Evolutionary conservation across 2,797 vertebrate genomes (phyloP), one percentile per base, ranked within the genome.

Genomic region (Enteromius radiatus): DNA sequence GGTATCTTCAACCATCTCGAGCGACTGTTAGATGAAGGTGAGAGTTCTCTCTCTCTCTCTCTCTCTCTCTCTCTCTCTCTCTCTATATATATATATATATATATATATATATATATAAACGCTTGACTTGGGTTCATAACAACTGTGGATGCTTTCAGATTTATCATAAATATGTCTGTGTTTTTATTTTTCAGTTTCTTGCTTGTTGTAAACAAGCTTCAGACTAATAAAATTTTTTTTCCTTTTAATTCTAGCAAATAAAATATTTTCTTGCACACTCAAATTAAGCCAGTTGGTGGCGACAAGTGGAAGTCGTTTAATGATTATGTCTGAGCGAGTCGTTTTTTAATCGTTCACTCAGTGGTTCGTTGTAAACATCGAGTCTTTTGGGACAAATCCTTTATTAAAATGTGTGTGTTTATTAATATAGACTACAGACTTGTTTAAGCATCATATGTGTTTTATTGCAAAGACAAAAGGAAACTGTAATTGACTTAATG

Each of bases 1-100:
- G 97, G 97, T 91, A 98, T 99, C 94, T 99, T 97, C 86, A 94
- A 95, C 91, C 95, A 96, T 86, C 94, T 96, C 88, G 95, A 96
- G 90, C 90, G 95, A 86, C 94, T 96, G 31, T 88, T 96, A 90
- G 95, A 96, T 75, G 95, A 96, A 93, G 95, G 95, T 96, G 84
- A 80, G 86, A 68, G 2, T 28, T 11, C 61, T 3, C 2, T 43
- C 12, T 43, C 41, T n/a, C n/a, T n/a, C n/a, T n/a, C n/a, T n/a
- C n/a, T n/a, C n/a, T n/a, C n/a, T n/a, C n/a, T n/a, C n/a, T n/a
- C n/a, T n/a, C n/a, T n/a, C n/a, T n/a, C n/a, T n/a, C n/a, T n/a
- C 2, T 33, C 2, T 33, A 33, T 33, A 33, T 33, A 33, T 33
- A 33, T 33, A 33, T 33, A 33, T 33, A 33, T 33, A 33, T 33